Base-by-base conservation (phyloP, 1,140 invertebrate genomes). In the Neuroterus valhalla region DNA sequence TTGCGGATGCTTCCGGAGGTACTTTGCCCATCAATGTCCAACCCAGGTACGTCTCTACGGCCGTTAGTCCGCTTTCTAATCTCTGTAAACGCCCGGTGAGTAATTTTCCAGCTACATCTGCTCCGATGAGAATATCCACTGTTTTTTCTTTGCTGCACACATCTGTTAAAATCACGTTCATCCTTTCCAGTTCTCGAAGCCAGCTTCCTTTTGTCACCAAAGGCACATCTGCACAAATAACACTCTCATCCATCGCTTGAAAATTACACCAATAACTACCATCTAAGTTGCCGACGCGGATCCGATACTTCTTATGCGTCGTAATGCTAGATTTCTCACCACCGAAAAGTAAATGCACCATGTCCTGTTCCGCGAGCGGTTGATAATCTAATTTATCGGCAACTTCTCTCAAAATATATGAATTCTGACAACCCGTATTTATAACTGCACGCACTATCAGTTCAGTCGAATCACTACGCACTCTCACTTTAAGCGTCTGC, bases 21-120 rank as follows among this genome's bases (percentile, higher is more conserved):
- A 66, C 15, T 69, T 76, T 76, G 15, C 84, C 84, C 74, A 79
- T 78, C 11, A 85, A 3, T 11, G 77, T 77, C 82, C 81, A 85
- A 17, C 81, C 81, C 26, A 82, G 62, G 17, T n/a, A 31, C 23
- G 82, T 79, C 71, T 85, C 78, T 3, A 84, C 66, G 5, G 82
- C 81, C 8, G 71, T 66, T 19, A 79, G 70, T 11, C 78, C 78
- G 38, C 68, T 72, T 11, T 19, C 14, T 52, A 78, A 74, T 3
- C 44, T 21, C 10, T 76, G 42, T 38, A 71, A 52, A 14, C 17
- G n/a, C 3, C 71, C 78, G 1, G 48, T 67, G 11, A 38, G 14
- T 21, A 42, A 43, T 45, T 66, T 43, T 17, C 55, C 17, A 11
- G 70, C 42, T 11, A 71, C 26, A 11, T 71, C 70, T 15, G 55